phyloP scores from a whole-genome alignment of 2,888 invertebrate species.

The Aquatica leii region DNA sequence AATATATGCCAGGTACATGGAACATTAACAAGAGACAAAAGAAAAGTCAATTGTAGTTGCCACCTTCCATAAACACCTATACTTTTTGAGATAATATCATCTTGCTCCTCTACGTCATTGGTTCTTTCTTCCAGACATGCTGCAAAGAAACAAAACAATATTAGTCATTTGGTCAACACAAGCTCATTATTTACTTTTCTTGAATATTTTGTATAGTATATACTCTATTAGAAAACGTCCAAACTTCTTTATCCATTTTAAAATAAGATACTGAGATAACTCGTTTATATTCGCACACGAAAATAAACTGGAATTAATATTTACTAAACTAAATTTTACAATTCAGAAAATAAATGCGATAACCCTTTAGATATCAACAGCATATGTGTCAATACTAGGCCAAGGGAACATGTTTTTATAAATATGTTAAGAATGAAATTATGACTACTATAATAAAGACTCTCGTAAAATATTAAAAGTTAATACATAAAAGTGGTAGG shows the following conservation, averaged over 20 bases:
- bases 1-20: conserved; percentile 85
- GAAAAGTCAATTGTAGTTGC: conserved; percentile 78
- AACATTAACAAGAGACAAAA: conserved; percentile 78
- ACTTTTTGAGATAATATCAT: conserved; percentile 71
- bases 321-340: background rate
- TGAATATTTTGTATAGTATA: too few relatives aligned
- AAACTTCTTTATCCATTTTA: too few relatives aligned
- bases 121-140: conserved; percentile 33
- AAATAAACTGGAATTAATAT: background rate
- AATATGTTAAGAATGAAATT: too few relatives aligned
- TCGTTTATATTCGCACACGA: too few relatives aligned
- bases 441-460: too few relatives aligned
- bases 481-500: too few relatives aligned
- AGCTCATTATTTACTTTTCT: too few relatives aligned
- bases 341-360: background rate
- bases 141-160: conserved; percentile 17
- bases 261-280: too few relatives aligned
- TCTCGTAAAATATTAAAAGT: too few relatives aligned
- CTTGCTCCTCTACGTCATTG: conserved; percentile 59
- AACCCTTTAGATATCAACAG: background rate
- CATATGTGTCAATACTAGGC: background rate
- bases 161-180: conserved; percentile 3
- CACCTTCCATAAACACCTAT: conserved; percentile 81
- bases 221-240: too few relatives aligned
- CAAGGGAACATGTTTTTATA: background rate